These are phyloP conservation scores for Pseudoips prasinana DNA, from an alignment of 2,888 invertebrate genomes.

Conservation along the genomic window DNA sequence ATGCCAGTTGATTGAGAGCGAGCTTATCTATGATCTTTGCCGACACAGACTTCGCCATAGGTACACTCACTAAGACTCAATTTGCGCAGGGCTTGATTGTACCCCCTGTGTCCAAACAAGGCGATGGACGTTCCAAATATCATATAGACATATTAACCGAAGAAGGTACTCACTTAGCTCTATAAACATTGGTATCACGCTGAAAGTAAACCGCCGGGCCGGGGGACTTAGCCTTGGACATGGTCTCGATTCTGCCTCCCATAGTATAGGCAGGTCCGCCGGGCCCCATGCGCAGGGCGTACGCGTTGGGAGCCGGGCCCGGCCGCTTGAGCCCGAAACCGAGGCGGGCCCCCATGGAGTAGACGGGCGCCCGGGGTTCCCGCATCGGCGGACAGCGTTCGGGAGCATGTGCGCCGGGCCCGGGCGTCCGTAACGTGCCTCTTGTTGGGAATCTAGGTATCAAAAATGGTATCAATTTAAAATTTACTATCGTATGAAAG, in stretches of 20 bases:
- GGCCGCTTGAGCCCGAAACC: slow-evolving; percentile 62
- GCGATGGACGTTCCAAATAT: no score
- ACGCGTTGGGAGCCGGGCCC: slow-evolving; percentile 85
- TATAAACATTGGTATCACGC: slow-evolving; percentile 58
- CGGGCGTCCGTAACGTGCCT: slow-evolving; percentile 68
- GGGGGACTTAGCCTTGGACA: slow-evolving; percentile 58
- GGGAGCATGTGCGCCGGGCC: slow-evolving; percentile 85
- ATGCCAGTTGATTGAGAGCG: no score
- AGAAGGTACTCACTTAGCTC: no score
- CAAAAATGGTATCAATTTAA: no score
- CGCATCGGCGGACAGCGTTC: slow-evolving; percentile 80
- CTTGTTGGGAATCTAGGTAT: slow-evolving; percentile 52
- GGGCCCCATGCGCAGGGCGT: slow-evolving; percentile 69
- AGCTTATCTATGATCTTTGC: no score
- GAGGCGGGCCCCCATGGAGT: slow-evolving; percentile 77
- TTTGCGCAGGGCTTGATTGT: no score
- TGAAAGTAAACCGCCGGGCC: slow-evolving; percentile 81
- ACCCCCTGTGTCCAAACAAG: no score
- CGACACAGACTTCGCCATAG: no score
- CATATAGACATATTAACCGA: no score
- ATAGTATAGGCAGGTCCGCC: slow-evolving; percentile 71
- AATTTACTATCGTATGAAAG: no score
- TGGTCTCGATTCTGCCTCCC: slow-evolving; percentile 61
- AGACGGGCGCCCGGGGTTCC: slow-evolving; percentile 78
- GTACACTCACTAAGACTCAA: no score